A percentile compares a stretch with the other conserved stretches of the same genome.
Conservation (phyloP, 2,113 vertebrate genomes). For the Oreochromis aureus region DNA sequence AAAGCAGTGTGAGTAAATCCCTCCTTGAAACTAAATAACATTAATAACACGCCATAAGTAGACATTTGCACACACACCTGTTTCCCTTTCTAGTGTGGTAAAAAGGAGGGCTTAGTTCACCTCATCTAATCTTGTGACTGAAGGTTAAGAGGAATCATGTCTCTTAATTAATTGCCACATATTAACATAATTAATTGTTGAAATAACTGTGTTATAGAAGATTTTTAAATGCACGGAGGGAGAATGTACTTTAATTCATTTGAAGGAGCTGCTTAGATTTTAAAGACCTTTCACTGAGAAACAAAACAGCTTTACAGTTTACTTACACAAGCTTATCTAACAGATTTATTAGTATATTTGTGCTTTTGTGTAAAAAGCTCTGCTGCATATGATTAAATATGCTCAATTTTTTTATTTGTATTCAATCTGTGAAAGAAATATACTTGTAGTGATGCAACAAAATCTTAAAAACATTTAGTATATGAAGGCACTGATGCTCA, state of each 20-base stretch:
- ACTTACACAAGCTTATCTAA: background rate
- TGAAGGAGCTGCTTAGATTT: background rate
- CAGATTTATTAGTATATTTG: background rate
- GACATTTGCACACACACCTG: slow-evolving; percentile 25
- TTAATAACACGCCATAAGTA: slow-evolving; percentile 47
- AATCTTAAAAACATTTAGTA: background rate
- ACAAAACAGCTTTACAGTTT: background rate
- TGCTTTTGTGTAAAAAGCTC: background rate
- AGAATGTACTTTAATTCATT: background rate
- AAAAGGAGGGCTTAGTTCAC: background rate
- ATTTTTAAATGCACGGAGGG: background rate
- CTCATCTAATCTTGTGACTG: slow-evolving; percentile 16
- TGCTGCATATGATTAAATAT: background rate
- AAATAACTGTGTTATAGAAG: background rate
- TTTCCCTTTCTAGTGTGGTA: background rate
- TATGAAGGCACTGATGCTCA: background rate
- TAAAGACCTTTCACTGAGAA: background rate
- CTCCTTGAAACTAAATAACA: slow-evolving; percentile 25
- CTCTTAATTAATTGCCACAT: slow-evolving; percentile 37
- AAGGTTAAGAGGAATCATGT: slow-evolving; percentile 18
- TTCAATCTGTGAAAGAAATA: background rate
- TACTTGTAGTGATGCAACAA: background rate
- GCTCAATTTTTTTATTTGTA: background rate
- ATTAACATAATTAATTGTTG: slow-evolving; percentile 30
- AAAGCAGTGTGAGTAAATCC: slow-evolving; percentile 33